These are phyloP conservation scores for Sphaerophoria taeniata DNA, from an alignment of 2,888 invertebrate species.

Conservation along the genomic window DNA sequence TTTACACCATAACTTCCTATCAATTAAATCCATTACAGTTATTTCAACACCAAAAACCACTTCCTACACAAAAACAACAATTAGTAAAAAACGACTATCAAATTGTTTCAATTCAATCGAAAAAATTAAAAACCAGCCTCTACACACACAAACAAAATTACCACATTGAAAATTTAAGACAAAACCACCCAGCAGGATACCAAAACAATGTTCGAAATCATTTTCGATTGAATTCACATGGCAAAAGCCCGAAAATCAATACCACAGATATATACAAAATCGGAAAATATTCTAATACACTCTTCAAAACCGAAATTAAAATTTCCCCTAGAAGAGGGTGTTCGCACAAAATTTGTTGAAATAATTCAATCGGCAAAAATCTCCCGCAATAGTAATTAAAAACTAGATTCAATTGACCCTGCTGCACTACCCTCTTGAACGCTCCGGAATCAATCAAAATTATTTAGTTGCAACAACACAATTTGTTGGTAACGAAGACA, in stretches of 20 bases:
- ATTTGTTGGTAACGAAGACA: not conserved
- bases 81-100: not conserved
- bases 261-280: not conserved
- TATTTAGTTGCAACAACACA: slow-evolving; percentile 61
- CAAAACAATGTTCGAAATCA: slow-evolving; percentile 28
- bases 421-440: not conserved
- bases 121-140: not conserved
- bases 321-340: not conserved
- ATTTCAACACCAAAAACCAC: slow-evolving; percentile 20
- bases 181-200: slow-evolving; percentile 18
- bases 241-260: slow-evolving; percentile 10
- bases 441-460: slow-evolving; percentile 48
- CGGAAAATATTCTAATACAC: slow-evolving; percentile 11
- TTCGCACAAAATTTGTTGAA: slow-evolving; percentile 3
- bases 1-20: slow-evolving; percentile 4
- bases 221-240: slow-evolving; percentile 13
- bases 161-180: slow-evolving; percentile 3
- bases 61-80: not conserved
- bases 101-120: slow-evolving; percentile 10
- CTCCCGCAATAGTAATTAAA: slow-evolving; percentile 58
- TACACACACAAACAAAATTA: not conserved
- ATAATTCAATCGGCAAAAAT: slow-evolving; percentile 60
- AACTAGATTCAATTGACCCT: slow-evolving; percentile 67
- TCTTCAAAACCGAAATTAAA: not conserved
- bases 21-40: slow-evolving; percentile 4